Evolutionary conservation across 2,113 vertebrate genomes (phyloP), one percentile per base, ranked within the genome.

Genomic region (Rhipidura dahli): DNA sequence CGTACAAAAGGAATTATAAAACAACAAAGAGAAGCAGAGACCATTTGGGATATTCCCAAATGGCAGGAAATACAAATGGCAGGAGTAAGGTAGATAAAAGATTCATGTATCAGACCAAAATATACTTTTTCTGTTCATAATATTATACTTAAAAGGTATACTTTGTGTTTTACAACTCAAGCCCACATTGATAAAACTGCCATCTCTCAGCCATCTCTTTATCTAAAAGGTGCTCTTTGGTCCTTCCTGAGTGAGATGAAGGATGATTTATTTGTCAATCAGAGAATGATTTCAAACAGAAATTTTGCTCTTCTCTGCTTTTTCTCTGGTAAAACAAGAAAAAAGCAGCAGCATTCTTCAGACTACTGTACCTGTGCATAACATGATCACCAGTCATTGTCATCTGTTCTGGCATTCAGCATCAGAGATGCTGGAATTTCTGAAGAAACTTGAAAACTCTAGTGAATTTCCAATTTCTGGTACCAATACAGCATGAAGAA

Each of bases 11-110:
- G 30, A 90, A 61, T 63, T 93, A 64, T 75, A 83, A 89, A 95
- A 79, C 70, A 88, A 86, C 39, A 77, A 72, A 83, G n/a, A 83
- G 61, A 87, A 63, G 39, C 31, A 88, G 53, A 94, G 49, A 59
- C 53, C 13, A 85, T 89, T 79, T 93, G 56, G 16, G 72, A 89
- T 86, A 91, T 70, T 94, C 73, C 69, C 73, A 91, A 91, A 80
- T 72, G 54, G 57, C 57, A 91, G 50, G 49, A 89, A 78, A 91
- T 84, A 89, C 23, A 93, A 94, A 77, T 85, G 87, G 45, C 69
- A 92, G n/a, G 22, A 83, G 27, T 75, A 91, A 89, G 44, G 57
- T 49, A 70, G 49, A 79, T 59, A 66, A 87, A 88, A 91, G 23
- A 87, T 83, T 91, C 73, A 72, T 72, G 40, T 14, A 28, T 35